Evolutionary conservation across 2,113 vertebrate genomes (phyloP).

Genomic region (Ciconia maguari): DNA sequence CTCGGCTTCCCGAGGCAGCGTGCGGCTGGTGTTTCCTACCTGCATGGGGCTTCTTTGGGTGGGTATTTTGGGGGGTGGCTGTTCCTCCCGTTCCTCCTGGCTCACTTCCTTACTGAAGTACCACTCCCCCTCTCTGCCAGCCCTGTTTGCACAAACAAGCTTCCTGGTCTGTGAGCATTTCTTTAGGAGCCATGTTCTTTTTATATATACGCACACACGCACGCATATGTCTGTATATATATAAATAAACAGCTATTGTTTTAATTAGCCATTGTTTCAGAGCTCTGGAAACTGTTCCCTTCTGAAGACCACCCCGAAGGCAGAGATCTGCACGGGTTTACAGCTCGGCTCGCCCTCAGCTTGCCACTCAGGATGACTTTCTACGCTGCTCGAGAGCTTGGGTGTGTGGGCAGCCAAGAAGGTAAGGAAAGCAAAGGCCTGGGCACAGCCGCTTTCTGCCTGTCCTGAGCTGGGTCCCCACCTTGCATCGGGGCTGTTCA

Average conservation of each 20-base stretch:
- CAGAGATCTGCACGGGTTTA: background rate
- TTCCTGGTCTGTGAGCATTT: background rate
- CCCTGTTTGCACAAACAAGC: background rate
- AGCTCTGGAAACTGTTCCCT: constrained; percentile 51
- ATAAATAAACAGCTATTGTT: constrained; percentile 54
- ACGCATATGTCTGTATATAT: background rate
- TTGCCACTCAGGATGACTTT: background rate
- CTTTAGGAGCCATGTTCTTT: background rate
- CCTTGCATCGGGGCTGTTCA: background rate
- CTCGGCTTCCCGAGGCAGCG: background rate
- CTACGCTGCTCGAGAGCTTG: accelerated
- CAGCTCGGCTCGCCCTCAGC: background rate
- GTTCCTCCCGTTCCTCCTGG: background rate
- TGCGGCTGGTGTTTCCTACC: background rate
- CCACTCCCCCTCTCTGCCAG: background rate
- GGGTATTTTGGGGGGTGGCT: background rate
- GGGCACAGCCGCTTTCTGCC: background rate
- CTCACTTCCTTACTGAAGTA: background rate
- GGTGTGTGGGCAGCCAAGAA: background rate
- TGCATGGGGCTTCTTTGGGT: background rate
- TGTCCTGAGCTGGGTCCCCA: background rate
- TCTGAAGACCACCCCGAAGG: constrained; percentile 44
- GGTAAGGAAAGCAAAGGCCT: background rate
- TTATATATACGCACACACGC: background rate
- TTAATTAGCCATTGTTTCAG: constrained; percentile 61